Evolutionary conservation across 2,797 vertebrate species (phyloP).

Genomic region (Chelonia mydas): DNA sequence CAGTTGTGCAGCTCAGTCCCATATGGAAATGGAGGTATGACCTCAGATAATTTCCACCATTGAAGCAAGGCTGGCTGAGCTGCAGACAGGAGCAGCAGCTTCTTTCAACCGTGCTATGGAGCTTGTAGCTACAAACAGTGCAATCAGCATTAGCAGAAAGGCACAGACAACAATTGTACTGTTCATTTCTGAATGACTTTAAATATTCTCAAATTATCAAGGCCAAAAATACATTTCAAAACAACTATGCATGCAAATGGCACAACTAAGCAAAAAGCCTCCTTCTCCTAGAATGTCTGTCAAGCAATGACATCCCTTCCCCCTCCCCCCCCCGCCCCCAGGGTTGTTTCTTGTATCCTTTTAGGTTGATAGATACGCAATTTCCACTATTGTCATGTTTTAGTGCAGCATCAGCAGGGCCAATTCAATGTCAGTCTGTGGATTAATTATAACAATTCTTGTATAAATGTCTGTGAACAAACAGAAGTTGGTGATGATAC

Average conservation of each 20-base stretch:
- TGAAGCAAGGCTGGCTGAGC: slow-evolving; percentile 16
- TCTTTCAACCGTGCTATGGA: not conserved
- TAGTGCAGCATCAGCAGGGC: slow-evolving; percentile 66
- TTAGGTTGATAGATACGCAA: not conserved
- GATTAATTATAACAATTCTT: slow-evolving; percentile 69
- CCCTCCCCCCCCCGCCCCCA: not conserved
- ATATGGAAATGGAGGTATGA: slow-evolving; percentile 38
- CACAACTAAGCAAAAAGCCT: not conserved
- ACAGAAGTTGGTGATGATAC: slow-evolving; percentile 75
- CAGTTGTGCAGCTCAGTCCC: not conserved
- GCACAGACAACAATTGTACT: slow-evolving; percentile 43
- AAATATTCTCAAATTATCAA: slow-evolving; percentile 28
- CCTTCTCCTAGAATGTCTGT: rapidly evolving
- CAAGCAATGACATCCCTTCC: not conserved
- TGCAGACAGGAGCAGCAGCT: not conserved
- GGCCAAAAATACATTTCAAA: slow-evolving; percentile 35
- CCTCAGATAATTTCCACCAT: slow-evolving; percentile 29
- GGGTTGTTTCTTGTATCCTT: not conserved
- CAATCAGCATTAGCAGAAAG: slow-evolving; percentile 53
- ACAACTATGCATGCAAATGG: slow-evolving; percentile 16
- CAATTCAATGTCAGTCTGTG: slow-evolving; percentile 66
- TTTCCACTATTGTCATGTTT: not conserved
- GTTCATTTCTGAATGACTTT: slow-evolving; percentile 10
- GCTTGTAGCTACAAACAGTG: slow-evolving; percentile 43
- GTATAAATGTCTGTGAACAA: slow-evolving; percentile 77